Evolutionary conservation across 2,797 vertebrate species (phyloP), one percentile per base, ranked within the genome.

Genomic region (Myotis pilosus): DNA sequence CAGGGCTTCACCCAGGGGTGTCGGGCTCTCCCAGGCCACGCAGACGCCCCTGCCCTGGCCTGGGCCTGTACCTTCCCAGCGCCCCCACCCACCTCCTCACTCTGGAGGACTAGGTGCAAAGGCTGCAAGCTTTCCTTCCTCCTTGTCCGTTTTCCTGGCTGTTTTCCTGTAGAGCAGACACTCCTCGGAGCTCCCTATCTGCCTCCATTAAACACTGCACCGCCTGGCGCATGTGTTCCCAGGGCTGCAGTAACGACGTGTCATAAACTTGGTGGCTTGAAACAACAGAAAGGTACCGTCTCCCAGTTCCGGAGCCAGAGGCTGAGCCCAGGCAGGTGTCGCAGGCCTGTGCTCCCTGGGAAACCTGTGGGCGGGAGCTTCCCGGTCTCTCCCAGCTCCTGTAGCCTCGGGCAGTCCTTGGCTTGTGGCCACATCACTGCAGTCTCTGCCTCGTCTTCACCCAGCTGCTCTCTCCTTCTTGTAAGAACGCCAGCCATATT

Each of bases 11-110:
- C 49, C 16, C 10, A 11, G 22, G 12, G 60, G 13, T 55, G 6
- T 36, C 20, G 41, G 5, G 10, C 53, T 53, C 74, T 12, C 57
- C 11, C 53, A 28, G 72, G 71, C 36, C 3, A 3, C 0, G 4
- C 8, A 8, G 36, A 44, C 2, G 2, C 22, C 22, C 30, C 25
- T 16, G 10, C 47, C 47, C 38, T 16, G 30, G 47, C 33, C 49
- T 4, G 13, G 17, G 57, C 19, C 1, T 23, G 11, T 3, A 3
- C 20, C 9, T 64, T 28, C 12, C 36, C 13, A 3, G 12, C 0
- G 19, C 53, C 53, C 38, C n/a, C 17, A 12, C 44, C n/a, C 20
- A 1, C 30, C 49, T 17, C 84, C 17, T 62, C 71, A 9, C 81
- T 44, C 64, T 23, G 9, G 8, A 6, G 88, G 22, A 69, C n/a